Conservation (phyloP, 2,888 invertebrate genomes). For the Pyrrhia umbra region DNA sequence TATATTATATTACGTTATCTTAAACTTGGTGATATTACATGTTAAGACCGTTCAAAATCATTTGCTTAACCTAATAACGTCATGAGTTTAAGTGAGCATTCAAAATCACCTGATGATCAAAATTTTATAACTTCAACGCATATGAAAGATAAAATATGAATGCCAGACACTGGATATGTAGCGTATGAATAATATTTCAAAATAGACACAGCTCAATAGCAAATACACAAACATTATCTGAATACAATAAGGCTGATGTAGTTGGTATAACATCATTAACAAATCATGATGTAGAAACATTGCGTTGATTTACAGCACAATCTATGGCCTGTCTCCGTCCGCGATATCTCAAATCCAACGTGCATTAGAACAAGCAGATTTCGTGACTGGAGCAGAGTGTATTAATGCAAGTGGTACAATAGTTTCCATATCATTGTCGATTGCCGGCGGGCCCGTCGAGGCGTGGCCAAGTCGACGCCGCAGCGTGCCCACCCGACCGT, state of each 20-base stretch:
- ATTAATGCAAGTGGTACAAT: conserved; percentile 72
- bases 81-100: conserved; percentile 41
- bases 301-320: conserved; percentile 63
- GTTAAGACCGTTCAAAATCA: conserved; percentile 45
- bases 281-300: conserved; percentile 62
- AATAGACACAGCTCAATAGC: conserved; percentile 24
- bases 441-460: conserved; percentile 71
- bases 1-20: conserved; percentile 49
- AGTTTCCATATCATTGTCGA: conserved; percentile 74
- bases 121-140: conserved; percentile 9
- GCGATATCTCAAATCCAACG: conserved; percentile 61
- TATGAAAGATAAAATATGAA: conserved; percentile 28
- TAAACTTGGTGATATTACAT: conserved; percentile 40
- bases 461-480: conserved; percentile 72
- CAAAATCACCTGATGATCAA: conserved; percentile 20
- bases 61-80: conserved; percentile 66
- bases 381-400: conserved; percentile 68
- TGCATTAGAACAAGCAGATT: conserved; percentile 63
- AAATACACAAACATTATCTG: conserved; percentile 25
- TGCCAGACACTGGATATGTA: conserved; percentile 16
- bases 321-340: conserved; percentile 49
- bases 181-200: conserved; percentile 23
- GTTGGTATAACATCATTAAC: conserved; percentile 47
- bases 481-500: conserved; percentile 76
- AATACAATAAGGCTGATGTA: conserved; percentile 32